Evolutionary conservation across 2,113 vertebrate genomes (phyloP), one percentile per base, ranked within the genome.

Genomic region (Ailurus styani): DNA sequence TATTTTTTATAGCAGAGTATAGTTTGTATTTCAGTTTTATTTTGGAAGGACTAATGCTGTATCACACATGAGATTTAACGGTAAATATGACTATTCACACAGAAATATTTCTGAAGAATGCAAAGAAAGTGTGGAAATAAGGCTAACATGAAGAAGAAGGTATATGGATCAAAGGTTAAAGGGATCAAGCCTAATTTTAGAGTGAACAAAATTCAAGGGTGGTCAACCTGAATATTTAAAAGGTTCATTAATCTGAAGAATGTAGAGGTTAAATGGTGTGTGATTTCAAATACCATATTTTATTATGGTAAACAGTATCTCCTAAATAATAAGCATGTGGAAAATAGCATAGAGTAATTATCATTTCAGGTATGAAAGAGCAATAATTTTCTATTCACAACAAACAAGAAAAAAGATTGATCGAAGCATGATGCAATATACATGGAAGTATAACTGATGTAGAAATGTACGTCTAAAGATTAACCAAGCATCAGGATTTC

Each of bases 151-250:
- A 82, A 25, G n/a, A 82, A 25, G n/a, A 87, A 77, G 21, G 70
- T 96, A 94, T 87, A 92, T 95, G 90, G 93, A 95, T 98, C 94
- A 98, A 96, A 96, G 75, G 84, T 42, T 37, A 50, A 96, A 98
- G 8, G 92, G 92, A 97, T 98, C 90, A 98, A 96, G 83, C 85
- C 78, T 97, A 98, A 96, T 98, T 97, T 98, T 98, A 98, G 97
- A 98, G 90, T 98, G 96, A 98, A 96, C 93, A 98, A 97, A 98
- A 95, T 98, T 98, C 93, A 97, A 96, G 84, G 98, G 97, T 97
- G 70, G 89, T 94, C 93, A 97, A 95, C 87, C 60, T 87, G 52
- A 97, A 97, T 98, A 79, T 98, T 94, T 95, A 96, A 91, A 97
- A 79, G 83, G 91, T 94, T 78, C 87, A 97, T 82, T 97, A 97